A percentile compares a stretch with the other conserved stretches of the same genome.
Conservation (phyloP, 2,797 vertebrate genomes). For the Xiphorhynchus erythropygius region DNA sequence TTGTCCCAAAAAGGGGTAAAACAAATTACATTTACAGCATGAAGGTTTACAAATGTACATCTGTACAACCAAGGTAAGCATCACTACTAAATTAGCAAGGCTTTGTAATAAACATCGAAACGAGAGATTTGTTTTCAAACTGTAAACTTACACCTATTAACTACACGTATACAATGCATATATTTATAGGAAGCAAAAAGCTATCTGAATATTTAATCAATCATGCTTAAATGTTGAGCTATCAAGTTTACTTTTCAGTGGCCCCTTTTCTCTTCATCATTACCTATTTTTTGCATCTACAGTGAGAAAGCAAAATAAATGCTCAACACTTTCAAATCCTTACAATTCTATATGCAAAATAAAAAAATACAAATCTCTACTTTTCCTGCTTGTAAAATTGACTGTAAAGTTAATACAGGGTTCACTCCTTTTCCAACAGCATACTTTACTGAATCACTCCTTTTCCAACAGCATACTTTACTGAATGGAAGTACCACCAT, state of each 20-base stretch:
- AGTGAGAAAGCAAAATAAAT: conserved; percentile 79
- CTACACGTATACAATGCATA: conserved; percentile 96
- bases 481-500: conserved; percentile 70
- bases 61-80: conserved; percentile 97
- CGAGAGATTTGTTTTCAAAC: conserved; percentile 83
- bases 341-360: conserved; percentile 77
- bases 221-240: conserved; percentile 89
- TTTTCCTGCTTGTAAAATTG: conserved; percentile 71
- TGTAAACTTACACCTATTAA: conserved; percentile 97
- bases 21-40: conserved; percentile 99
- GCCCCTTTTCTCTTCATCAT: conserved; percentile 76
- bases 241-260: conserved; percentile 81
- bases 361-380: conserved; percentile 76
- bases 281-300: conserved; percentile 74
- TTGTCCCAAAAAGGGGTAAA: conserved; percentile 88
- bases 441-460: conserved; percentile 48
- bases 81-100: conserved; percentile 97
- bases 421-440: conserved; percentile 61
- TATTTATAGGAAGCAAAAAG: conserved; percentile 93
- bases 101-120: conserved; percentile 90
- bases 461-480: conserved; percentile 62
- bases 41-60: conserved; percentile 99
- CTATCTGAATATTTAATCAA: conserved; percentile 84
- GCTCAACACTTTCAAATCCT: conserved; percentile 76
- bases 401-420: conserved; percentile 68